Conservation (phyloP, 2,113 vertebrate species). For the Prionailurus viverrinus region DNA sequence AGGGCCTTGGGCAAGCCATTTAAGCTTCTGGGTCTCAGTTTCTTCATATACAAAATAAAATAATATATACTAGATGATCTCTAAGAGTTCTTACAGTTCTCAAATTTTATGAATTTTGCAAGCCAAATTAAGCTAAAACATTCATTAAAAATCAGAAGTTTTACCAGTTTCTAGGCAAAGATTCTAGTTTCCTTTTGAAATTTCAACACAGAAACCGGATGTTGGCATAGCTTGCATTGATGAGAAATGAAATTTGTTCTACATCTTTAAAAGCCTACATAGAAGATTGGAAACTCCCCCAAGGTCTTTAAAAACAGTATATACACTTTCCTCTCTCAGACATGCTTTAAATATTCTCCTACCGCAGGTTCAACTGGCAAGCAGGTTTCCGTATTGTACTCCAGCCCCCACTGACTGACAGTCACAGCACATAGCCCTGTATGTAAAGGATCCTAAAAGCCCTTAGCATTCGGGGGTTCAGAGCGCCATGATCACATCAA, state of each 20-base stretch:
- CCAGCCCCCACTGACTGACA: not conserved
- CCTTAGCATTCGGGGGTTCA: not conserved
- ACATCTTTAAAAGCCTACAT: not conserved
- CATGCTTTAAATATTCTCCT: not conserved
- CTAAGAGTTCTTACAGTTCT: not conserved
- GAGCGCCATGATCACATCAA: not conserved
- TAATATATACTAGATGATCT: not conserved
- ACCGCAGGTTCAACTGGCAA: not conserved
- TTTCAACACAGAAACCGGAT: not conserved
- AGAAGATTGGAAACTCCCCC: not conserved
- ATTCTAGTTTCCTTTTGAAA: conserved; percentile 4
- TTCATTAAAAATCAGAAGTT: not conserved
- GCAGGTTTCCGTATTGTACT: not conserved
- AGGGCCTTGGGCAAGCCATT: not conserved
- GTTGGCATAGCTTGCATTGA: not conserved
- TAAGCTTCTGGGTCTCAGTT: not conserved
- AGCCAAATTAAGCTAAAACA: conserved; percentile 8
- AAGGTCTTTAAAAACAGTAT: not conserved
- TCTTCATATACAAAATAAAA: conserved; percentile 35
- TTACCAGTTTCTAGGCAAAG: not conserved
- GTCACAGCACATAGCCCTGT: not conserved
- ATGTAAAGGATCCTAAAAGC: not conserved
- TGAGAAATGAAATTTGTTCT: not conserved
- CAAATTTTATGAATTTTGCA: not conserved
- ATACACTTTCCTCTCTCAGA: not conserved